Evolutionary conservation across 2,797 vertebrate species (phyloP).

Genomic region (Hozukius guyotensis): DNA sequence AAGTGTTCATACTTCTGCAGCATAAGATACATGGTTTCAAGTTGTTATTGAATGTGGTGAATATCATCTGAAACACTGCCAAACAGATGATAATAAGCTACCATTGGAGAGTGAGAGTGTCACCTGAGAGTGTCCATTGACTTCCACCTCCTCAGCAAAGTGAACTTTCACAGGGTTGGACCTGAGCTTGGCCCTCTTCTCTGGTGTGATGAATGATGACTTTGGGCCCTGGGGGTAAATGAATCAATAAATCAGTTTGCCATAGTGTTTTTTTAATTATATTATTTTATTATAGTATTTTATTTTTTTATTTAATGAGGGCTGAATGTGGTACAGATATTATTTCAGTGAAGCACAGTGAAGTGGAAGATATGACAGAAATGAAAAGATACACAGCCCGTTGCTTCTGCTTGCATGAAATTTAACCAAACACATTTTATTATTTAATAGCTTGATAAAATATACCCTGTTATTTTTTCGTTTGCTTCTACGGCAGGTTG

Average conservation of each 20-base stretch:
- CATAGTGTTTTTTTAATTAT: not conserved
- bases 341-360: not conserved
- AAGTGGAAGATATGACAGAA: not conserved
- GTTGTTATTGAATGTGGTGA: not conserved
- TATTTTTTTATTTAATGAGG: not conserved
- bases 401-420: not conserved
- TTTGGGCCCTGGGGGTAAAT: slow-evolving; percentile 89
- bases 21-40: not conserved
- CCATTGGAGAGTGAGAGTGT: not conserved
- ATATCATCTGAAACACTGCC: not conserved
- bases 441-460: not conserved
- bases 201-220: slow-evolving; percentile 95
- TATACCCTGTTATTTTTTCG: not conserved
- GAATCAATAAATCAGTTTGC: not conserved
- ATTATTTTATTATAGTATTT: too few relatives aligned
- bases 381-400: not conserved
- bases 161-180: slow-evolving; percentile 96
- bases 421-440: not conserved
- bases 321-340: not conserved
- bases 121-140: slow-evolving; percentile 94
- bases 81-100: not conserved
- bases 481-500: not conserved
- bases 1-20: not conserved
- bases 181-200: slow-evolving; percentile 94
- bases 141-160: slow-evolving; percentile 95